Base-by-base conservation (phyloP, 2,888 invertebrate species). In the Resseliella maxima region DNA sequence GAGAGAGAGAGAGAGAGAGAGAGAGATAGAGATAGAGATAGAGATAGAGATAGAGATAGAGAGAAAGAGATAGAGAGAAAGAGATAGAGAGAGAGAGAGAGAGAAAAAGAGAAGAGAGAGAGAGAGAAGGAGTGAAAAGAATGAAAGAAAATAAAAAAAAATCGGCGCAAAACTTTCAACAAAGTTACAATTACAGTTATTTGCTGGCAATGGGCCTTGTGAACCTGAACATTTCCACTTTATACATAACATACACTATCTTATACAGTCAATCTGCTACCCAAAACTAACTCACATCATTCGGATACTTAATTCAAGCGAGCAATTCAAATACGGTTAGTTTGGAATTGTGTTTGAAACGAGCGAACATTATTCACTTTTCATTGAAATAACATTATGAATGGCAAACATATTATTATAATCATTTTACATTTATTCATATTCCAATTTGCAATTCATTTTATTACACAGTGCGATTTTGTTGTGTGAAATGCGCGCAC, bases 361-460 rank as follows among this genome's bases (percentile, higher is more conserved):
- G 72, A 15, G 72, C 35, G 72, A 31, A 15, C 72, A 72, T 72
- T 72, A 72, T 72, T 72, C 72, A 72, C 72, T 72, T 72, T 72
- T 35, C 72, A 72, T 72, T 72, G 72, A 31, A 72, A 72, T 72
- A 72, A 72, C 72, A 72, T 72, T 72, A 72, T 72, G 72, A 72
- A 72, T 72, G 72, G 72, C 31, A 59, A 59, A 72, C 72, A 72
- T 72, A 72, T 72, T 72, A 72, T 72, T 72, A 72, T 72, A 72
- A 72, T 72, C 72, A 72, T 35, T 72, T 35, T 72, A 72, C 72
- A 72, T 72, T 72, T 72, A 72, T 72, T 72, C 72, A 72, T 72
- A 72, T 72, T 72, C 72, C 72, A 72, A 72, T 72, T 72, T 72
- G 72, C 27, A 72, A 72, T 72, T 72, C 72, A 72, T 72, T 72